phyloP scores from a whole-genome alignment of 2,888 invertebrate genomes.

The Agrilus biguttatus region DNA sequence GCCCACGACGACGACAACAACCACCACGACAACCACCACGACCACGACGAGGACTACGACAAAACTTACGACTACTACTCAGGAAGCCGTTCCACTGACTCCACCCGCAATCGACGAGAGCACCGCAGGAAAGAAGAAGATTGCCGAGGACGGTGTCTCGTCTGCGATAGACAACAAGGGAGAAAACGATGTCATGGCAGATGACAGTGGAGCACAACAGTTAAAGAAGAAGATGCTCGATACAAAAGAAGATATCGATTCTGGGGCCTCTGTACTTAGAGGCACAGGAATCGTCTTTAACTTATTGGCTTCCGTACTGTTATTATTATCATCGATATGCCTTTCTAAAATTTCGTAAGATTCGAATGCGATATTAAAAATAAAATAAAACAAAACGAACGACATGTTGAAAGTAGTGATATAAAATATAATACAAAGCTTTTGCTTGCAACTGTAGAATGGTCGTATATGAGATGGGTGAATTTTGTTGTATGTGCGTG shows the following conservation, averaged over 20 bases:
- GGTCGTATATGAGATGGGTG: no score
- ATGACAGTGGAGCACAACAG: background rate
- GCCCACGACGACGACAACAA: conserved; percentile 58
- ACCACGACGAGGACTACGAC: conserved; percentile 33
- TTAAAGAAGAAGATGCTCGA: conserved; percentile 1
- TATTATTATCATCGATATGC: no score
- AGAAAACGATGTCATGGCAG: conserved; percentile 3
- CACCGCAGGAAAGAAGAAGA: conserved; percentile 13
- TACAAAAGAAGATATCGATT: conserved; percentile 1
- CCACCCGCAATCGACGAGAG: conserved; percentile 26
- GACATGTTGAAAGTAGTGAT: no score
- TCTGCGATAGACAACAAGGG: conserved; percentile 9
- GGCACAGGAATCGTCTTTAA: conserved; percentile 6
- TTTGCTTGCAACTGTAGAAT: no score
- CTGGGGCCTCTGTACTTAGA: no score
- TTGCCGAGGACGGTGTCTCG: conserved; percentile 3
- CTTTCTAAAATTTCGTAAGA: no score
- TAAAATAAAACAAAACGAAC: no score
- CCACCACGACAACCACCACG: conserved; percentile 36
- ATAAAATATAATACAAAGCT: no score
- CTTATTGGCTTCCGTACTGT: background rate
- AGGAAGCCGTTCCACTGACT: conserved; percentile 31
- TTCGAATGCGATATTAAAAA: no score
- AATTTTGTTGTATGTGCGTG: no score
- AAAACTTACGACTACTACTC: conserved; percentile 45